phyloP scores from a whole-genome alignment of 2,113 vertebrate species.

The Sebastes schlegelii region DNA sequence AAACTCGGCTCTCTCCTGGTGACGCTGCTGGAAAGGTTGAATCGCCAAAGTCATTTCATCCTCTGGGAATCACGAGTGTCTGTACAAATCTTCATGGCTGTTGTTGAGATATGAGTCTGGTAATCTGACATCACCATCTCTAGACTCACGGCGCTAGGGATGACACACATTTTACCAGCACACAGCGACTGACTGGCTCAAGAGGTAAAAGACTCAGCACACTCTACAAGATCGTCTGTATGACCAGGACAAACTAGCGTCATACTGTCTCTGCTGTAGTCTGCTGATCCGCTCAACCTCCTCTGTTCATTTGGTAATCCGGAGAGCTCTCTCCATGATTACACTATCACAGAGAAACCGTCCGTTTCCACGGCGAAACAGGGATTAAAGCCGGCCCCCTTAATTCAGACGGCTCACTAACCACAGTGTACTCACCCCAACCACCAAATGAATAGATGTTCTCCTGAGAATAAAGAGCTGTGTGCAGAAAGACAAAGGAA shows the following conservation, averaged over 20 bases:
- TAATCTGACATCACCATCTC: neutral
- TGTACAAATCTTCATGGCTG: neutral
- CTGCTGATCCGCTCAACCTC: constrained; percentile 35
- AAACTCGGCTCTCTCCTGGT: neutral
- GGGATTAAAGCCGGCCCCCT: constrained; percentile 50
- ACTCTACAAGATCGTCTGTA: neutral
- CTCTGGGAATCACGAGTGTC: neutral
- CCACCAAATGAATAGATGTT: constrained; percentile 48
- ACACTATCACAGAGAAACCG: constrained; percentile 53
- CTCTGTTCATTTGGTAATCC: constrained; percentile 52
- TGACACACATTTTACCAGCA: neutral
- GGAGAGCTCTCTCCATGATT: constrained; percentile 44
- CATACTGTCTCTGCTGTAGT: neutral
- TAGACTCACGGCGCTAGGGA: neutral
- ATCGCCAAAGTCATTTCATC: neutral
- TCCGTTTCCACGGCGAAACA: constrained; percentile 37
- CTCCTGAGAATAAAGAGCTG: constrained; percentile 49
- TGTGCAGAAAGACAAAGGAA: constrained; percentile 41
- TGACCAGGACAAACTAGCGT: neutral
- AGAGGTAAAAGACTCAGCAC: neutral
- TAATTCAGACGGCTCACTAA: constrained; percentile 53
- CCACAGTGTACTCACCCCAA: constrained; percentile 47
- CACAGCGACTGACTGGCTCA: neutral
- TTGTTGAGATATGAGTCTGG: neutral
- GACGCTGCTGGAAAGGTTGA: neutral